A percentile compares a stretch with the other conserved stretches of the same genome.
phyloP scores from a whole-genome alignment of 1,140 invertebrate species.

The Hydropsyche tenuis region DNA sequence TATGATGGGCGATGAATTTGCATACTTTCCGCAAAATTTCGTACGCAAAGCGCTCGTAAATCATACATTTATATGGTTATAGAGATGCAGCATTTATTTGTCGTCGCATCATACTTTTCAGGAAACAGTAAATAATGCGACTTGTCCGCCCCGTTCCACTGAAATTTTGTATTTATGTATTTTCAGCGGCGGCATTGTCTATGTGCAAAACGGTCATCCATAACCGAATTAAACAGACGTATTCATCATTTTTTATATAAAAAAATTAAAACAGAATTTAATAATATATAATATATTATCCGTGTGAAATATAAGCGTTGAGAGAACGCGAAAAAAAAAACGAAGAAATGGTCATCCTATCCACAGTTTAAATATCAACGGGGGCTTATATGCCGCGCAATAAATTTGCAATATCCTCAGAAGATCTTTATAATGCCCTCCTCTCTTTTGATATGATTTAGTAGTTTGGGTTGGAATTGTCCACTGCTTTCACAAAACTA shows the following conservation, averaged over 20 bases:
- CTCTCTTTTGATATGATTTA: slow-evolving; percentile 49
- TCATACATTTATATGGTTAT: slow-evolving; percentile 27
- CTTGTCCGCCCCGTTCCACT: slow-evolving; percentile 36
- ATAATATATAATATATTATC: slow-evolving; percentile 8
- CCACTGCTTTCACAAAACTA: slow-evolving; percentile 49
- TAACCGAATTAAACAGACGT: no score
- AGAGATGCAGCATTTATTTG: slow-evolving; percentile 37
- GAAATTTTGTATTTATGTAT: slow-evolving; percentile 39
- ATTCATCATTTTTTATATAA: no score
- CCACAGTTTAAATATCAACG: slow-evolving; percentile 33
- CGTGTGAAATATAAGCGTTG: background rate
- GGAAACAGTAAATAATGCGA: slow-evolving; percentile 36
- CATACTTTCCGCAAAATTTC: slow-evolving; percentile 18
- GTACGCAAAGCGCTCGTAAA: slow-evolving; percentile 2
- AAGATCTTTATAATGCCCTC: slow-evolving; percentile 47
- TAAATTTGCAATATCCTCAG: slow-evolving; percentile 39
- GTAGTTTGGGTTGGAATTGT: slow-evolving; percentile 46
- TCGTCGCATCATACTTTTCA: slow-evolving; percentile 41
- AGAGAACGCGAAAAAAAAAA: background rate
- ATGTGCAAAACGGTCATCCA: no score
- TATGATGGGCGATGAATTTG: background rate
- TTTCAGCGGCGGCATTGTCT: background rate
- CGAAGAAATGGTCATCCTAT: slow-evolving; percentile 22
- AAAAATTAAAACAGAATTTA: background rate
- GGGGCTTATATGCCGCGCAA: slow-evolving; percentile 28